Evolutionary conservation across 1,140 invertebrate genomes (phyloP), one percentile per base, ranked within the genome.

Genomic region (Kradibia gibbosae): DNA sequence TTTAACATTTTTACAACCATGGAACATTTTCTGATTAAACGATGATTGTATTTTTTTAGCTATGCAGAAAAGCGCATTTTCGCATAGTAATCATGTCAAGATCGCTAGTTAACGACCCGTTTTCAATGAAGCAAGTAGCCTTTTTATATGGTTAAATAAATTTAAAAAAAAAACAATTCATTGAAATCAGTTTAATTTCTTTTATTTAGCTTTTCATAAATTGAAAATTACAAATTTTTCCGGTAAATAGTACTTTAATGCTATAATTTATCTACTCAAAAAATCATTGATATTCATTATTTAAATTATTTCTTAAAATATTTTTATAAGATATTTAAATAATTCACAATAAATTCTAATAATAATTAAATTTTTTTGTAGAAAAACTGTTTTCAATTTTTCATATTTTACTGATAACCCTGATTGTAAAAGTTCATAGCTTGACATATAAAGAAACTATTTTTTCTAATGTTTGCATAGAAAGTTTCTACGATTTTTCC

Each of bases 321-420:
- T n/a, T n/a, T n/a, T n/a, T n/a, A n/a, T n/a, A n/a, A n/a, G n/a
- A n/a, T n/a, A n/a, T n/a, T n/a, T n/a, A n/a, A n/a, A n/a, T n/a
- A n/a, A n/a, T n/a, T 60, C 25, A 28, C 1, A 60, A 31, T 31
- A 60, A 60, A 60, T 60, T 5, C 3, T 60, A 60, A 60, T 60
- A 13, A 60, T 11, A 31, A 60, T 10, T 11, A 0, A 60, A 20
- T 60, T 60, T 60, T 60, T 31, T 60, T 60, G 7, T 3, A 25
- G 0, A 60, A 62, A 62, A 62, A 62, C 31, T 31, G 25, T 73
- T 80, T 67, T 31, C 53, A 71, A 81, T 10, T n/a, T 81, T 62
- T 62, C 42, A n/a, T n/a, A 73, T 57, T 73, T 62, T 70, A 45
- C 25, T 11, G 77, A 79, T 79, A 79, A 79, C 77, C 77, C 53